Percentiles rank a stretch among this genome's conserved stretches.
These are phyloP conservation scores for Halcyon smyrnensis DNA, from an alignment of 2,797 vertebrate species.

Conservation along the genomic window DNA sequence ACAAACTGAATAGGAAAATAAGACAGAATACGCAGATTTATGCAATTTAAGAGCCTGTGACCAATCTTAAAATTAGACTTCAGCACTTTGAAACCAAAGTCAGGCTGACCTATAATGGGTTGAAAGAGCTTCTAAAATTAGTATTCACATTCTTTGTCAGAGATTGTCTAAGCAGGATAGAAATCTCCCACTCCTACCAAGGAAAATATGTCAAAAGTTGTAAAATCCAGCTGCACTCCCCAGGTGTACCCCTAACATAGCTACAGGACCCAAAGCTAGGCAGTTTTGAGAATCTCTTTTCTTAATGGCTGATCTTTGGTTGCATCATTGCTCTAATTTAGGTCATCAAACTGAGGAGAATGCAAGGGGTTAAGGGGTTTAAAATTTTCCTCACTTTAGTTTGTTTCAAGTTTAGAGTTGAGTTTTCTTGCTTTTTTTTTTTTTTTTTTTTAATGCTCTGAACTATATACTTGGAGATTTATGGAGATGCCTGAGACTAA, in stretches of 20 bases:
- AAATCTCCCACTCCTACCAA: neutral
- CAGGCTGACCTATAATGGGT: neutral
- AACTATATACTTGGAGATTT: neutral
- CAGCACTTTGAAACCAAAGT: neutral
- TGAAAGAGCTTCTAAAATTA: neutral
- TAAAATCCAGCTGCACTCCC: neutral
- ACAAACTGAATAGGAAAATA: neutral
- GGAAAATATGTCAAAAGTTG: neutral
- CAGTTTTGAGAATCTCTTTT: neutral
- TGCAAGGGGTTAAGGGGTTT: neutral
- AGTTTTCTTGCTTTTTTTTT: neutral
- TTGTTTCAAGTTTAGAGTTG: neutral
- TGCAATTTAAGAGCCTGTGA: neutral
- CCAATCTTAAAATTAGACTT: neutral
- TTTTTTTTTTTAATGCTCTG: neutral
- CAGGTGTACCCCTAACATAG: neutral
- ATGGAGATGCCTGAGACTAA: neutral
- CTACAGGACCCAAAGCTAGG: neutral
- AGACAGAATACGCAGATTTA: neutral
- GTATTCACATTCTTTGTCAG: neutral
- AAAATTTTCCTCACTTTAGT: neutral
- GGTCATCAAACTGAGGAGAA: neutral
- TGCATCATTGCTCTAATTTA: neutral
- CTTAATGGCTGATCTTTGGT: neutral
- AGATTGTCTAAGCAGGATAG: constrained; percentile 3